phyloP scores from a whole-genome alignment of 2,113 vertebrate species.

The Cricetomys ansorgei region DNA sequence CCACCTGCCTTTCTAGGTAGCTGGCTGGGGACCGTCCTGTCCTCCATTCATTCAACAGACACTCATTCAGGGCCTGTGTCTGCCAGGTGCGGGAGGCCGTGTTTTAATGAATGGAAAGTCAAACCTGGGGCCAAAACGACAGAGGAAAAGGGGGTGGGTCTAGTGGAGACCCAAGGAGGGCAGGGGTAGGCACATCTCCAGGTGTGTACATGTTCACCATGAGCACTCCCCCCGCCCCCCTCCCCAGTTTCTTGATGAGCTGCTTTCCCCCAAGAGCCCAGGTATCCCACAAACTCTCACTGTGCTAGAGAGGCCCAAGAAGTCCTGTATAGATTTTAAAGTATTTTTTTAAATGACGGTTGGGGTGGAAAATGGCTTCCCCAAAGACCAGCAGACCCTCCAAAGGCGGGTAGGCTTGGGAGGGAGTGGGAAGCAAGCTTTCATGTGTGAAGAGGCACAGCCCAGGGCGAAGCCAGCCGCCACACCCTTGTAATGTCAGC shows the following conservation, averaged over 20 bases:
- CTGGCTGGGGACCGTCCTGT: not conserved
- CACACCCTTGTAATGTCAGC: no score
- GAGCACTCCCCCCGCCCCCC: no score
- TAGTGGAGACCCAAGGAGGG: not conserved
- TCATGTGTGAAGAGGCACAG: no score
- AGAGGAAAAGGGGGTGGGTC: not conserved
- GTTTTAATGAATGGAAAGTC: not conserved
- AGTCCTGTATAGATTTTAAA: fast-evolving
- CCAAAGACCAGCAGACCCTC: not conserved
- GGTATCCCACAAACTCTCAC: fast-evolving
- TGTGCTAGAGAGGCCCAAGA: fast-evolving
- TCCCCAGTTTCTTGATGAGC: not conserved
- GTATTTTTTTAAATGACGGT: not conserved
- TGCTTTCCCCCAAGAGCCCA: no score
- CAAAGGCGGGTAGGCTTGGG: fast-evolving
- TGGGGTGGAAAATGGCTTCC: no score
- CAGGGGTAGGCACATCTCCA: no score
- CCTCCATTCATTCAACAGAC: constrained; percentile 8
- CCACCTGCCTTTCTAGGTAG: constrained; percentile 62
- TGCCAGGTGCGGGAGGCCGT: not conserved
- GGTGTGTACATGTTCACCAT: not conserved
- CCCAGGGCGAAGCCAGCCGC: not conserved
- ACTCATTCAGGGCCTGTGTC: not conserved
- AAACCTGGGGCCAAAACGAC: no score
- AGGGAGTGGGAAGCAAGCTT: not conserved